Percentiles rank a stretch among this genome's conserved stretches.
Evolutionary conservation across 2,797 vertebrate species (phyloP).

Genomic region (Crenichthys baileyi): DNA sequence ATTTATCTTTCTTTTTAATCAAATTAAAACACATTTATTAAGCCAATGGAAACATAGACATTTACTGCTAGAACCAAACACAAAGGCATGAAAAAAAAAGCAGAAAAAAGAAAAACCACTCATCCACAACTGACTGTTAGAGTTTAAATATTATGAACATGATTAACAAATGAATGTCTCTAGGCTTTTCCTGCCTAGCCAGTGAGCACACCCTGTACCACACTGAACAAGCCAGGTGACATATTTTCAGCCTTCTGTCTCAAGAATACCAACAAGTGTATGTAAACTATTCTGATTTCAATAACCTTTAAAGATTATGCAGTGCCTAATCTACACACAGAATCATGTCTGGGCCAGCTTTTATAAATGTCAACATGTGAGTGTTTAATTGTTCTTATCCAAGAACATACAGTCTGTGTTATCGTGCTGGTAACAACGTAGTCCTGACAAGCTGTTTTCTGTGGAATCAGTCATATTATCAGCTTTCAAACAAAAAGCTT

Average conservation of each 20-base stretch:
- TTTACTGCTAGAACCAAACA: background rate
- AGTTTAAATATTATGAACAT: background rate
- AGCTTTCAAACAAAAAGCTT: background rate
- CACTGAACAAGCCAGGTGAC: slow-evolving; percentile 16
- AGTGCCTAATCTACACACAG: background rate
- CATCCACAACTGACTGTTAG: background rate
- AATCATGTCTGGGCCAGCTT: background rate
- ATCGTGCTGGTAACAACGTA: background rate
- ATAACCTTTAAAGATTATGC: background rate
- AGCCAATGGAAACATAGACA: background rate
- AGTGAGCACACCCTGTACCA: background rate
- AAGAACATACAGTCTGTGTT: background rate
- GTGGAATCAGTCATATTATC: background rate
- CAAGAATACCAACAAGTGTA: background rate
- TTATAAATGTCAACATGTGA: background rate
- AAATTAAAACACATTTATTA: no score
- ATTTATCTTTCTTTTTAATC: background rate
- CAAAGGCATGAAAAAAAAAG: background rate
- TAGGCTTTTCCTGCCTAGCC: background rate
- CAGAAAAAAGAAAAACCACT: background rate
- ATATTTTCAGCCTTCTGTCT: slow-evolving; percentile 22
- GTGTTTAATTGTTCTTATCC: background rate
- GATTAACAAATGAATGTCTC: background rate
- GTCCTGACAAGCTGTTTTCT: background rate
- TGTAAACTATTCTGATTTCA: background rate